Base-by-base conservation (phyloP, 2,888 invertebrate genomes). In the Amblyteles armatorius region DNA sequence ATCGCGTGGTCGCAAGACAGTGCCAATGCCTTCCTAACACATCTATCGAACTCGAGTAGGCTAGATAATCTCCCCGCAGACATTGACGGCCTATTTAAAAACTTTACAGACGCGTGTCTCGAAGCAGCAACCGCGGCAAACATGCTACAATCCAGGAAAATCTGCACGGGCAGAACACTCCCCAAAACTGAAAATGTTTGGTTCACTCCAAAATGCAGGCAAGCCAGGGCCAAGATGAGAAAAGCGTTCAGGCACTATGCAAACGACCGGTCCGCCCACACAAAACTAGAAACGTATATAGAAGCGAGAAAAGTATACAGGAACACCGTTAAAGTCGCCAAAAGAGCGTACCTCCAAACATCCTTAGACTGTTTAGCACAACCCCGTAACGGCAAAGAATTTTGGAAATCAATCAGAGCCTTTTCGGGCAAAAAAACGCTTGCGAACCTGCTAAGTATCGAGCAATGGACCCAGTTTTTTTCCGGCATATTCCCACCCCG, bases 391-490 rank as follows among this genome's bases (percentile, higher is more conserved):
- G 29, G 40, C n/a, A 60, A 55, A 13, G 79, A 79, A 6, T 79
- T 79, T 33, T 79, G 71, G 71, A 19, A 22, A 0, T 19, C 71
- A 6, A 63, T 79, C 16, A 48, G n/a, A 16, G 5, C 55, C 6
- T 36, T 9, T 48, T 16, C 50, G 0, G n/a, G 16, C 16, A 50
- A 4, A 50, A 50, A 50, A 50, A 16, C 50, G 0, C 3, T 33
- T 13, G 13, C 40, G 7, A 60, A 76, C 5, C 16, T 50, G 11
- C 7, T 76, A 33, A 26, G 57, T 9, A 55, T 55, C 1, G 63
- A 74, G 19, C 11, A 29, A 19, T 74, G 74, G 36, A n/a, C 33
- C 2, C 57, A 74, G 2, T n/a, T 60, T 74, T 16, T 74, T 22
- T 7, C 22, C 2, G 36, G n/a, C 11, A 22, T 74, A 11, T 74